phyloP scores from a whole-genome alignment of 2,113 vertebrate genomes.

The Silurus glanis region DNA sequence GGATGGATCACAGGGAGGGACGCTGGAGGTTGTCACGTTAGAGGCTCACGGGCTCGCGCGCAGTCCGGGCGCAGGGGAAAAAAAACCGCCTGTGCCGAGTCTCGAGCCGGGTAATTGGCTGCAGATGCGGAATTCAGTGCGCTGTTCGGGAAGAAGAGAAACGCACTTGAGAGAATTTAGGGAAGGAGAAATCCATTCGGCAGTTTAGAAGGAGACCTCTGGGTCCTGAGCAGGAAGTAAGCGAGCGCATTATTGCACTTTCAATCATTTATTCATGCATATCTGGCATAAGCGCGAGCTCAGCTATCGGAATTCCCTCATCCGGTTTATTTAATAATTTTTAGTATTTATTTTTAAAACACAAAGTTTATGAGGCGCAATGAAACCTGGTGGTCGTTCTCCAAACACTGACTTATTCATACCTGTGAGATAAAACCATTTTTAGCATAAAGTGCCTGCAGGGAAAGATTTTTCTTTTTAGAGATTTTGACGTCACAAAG shows the following conservation, averaged over 20 bases:
- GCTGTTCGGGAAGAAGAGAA: constrained; percentile 66
- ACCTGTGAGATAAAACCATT: background rate
- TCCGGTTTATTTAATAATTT: background rate
- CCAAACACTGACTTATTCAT: background rate
- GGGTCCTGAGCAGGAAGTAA: constrained; percentile 53
- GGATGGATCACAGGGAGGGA: constrained; percentile 72
- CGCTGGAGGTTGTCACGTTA: constrained; percentile 76
- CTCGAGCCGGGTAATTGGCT: constrained; percentile 72
- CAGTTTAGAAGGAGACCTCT: constrained; percentile 71
- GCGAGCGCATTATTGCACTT: constrained; percentile 55
- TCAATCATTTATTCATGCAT: constrained; percentile 52
- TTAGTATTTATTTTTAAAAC: background rate
- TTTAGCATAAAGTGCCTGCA: background rate
- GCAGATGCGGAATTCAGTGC: constrained; percentile 74
- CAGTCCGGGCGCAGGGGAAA: background rate
- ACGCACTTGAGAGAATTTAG: constrained; percentile 75
- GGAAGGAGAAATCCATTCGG: constrained; percentile 73
- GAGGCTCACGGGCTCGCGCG: constrained; percentile 70
- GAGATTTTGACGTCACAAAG: background rate
- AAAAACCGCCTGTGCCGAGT: constrained; percentile 69
- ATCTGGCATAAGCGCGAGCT: constrained; percentile 4
- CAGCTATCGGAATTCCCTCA: constrained; percentile 19
- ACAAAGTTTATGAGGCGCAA: background rate
- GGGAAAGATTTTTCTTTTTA: background rate
- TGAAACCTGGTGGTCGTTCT: background rate